These are phyloP conservation scores for Panonychus citri DNA, from an alignment of 1,140 invertebrate genomes.

Conservation along the genomic window DNA sequence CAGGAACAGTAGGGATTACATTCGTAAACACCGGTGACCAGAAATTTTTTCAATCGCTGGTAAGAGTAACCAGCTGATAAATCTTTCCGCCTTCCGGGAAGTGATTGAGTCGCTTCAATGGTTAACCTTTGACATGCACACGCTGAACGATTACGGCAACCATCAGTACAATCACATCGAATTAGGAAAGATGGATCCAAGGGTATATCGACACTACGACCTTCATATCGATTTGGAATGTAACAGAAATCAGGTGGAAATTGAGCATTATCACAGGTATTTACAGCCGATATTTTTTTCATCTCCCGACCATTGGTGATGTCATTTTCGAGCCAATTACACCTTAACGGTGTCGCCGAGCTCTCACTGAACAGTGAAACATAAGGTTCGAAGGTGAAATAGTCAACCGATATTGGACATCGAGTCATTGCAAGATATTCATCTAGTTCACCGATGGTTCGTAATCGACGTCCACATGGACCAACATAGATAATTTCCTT, in stretches of 20 bases:
- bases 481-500: not conserved
- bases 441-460: not conserved
- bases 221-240: not conserved
- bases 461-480: not conserved
- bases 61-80: not conserved
- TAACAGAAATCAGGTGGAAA: not conserved
- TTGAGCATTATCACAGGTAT: not conserved
- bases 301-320: not conserved
- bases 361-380: not conserved
- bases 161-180: constrained; percentile 48
- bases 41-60: not conserved
- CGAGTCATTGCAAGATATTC: not conserved
- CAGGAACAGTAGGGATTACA: constrained; percentile 71
- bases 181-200: not conserved
- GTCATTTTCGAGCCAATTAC: not conserved
- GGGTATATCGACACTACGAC: not conserved
- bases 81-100: not conserved
- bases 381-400: not conserved
- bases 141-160: constrained; percentile 22
- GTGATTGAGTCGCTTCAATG: constrained; percentile 23
- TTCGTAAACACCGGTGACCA: constrained; percentile 39
- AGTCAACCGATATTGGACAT: not conserved
- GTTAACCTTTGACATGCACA: constrained; percentile 22
- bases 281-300: not conserved
- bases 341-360: not conserved